Evolutionary conservation across 1,140 invertebrate genomes (phyloP), one percentile per base, ranked within the genome.

Genomic region (Drosophila sp.): DNA sequence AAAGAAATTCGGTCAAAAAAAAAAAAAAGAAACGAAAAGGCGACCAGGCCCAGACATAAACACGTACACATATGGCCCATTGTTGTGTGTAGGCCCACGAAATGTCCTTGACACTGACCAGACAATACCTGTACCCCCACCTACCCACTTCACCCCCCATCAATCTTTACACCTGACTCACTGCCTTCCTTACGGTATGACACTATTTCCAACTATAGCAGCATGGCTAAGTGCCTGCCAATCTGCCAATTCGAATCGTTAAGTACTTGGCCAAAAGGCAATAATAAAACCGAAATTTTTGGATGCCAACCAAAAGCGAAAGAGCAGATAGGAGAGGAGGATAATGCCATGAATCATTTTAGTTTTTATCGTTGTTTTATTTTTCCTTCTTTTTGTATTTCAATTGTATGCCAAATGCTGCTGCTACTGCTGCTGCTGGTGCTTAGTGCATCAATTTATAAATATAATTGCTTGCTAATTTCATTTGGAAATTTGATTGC

Each of bases 81-180:
- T 47, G 8, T 57, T 47, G 33, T 41, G 56, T 78, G 54, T 68
- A 44, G 55, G 77, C 65, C 60, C 57, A 33, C 27, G 25, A 61
- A 56, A 57, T 55, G 69, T 87, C 84, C 85, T 89, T 89, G 84
- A 89, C 84, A 89, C 85, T 89, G 84, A 89, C 80, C 86, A 57
- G 38, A 40, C 33, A 65, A 67, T 56, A 58, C 29, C 65, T 50
- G 10, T 41, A 6, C 44, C 8, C 35, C n/a, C 17, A n/a, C 17
- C 10, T 6, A 4, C 5, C 41, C 17, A 17, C 44, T 2, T 7
- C 40, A 4, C 4, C 0, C 7, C 44, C 44, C 6, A 8, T 25
- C 1, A 38, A n/a, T 38, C 35, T 38, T 11, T 38, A 8, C 35
- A 38, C 23, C 44, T 50, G 44, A 50, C 8, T 50, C 44, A 50